phyloP scores from a whole-genome alignment of 2,888 invertebrate species.

The Tenthredo notha region DNA sequence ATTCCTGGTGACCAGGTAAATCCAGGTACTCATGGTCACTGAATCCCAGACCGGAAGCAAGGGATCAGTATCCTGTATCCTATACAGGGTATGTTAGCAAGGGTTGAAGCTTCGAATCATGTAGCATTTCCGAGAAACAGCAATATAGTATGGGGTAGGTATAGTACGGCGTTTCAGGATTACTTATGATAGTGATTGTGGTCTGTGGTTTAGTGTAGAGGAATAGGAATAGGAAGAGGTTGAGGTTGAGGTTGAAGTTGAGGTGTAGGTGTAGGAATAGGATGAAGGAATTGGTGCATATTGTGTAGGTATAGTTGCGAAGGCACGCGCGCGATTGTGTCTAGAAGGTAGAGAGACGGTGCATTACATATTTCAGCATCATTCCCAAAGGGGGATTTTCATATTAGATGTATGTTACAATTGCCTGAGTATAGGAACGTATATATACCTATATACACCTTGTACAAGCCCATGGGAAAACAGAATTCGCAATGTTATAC shows the following conservation, averaged over 20 bases:
- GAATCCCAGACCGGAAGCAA: neutral
- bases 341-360: neutral
- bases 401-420: neutral
- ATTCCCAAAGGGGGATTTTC: neutral
- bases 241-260: too few species aligned
- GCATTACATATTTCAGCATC: conserved; percentile 24
- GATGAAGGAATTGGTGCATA: neutral
- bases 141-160: neutral
- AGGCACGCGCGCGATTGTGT: neutral
- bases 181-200: neutral
- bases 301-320: neutral
- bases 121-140: neutral
- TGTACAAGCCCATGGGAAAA: neutral
- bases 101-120: neutral
- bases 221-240: too few species aligned
- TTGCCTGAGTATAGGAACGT: neutral
- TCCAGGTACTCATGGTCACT: neutral
- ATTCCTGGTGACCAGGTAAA: neutral
- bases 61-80: neutral
- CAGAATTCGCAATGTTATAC: too few species aligned
- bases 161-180: neutral
- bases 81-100: neutral
- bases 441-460: neutral
- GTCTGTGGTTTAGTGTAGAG: neutral
- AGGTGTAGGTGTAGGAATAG: too few species aligned